phyloP scores from a whole-genome alignment of 64 coral and sea anemone genomes.

The Pachyseris speciosa region DNA sequence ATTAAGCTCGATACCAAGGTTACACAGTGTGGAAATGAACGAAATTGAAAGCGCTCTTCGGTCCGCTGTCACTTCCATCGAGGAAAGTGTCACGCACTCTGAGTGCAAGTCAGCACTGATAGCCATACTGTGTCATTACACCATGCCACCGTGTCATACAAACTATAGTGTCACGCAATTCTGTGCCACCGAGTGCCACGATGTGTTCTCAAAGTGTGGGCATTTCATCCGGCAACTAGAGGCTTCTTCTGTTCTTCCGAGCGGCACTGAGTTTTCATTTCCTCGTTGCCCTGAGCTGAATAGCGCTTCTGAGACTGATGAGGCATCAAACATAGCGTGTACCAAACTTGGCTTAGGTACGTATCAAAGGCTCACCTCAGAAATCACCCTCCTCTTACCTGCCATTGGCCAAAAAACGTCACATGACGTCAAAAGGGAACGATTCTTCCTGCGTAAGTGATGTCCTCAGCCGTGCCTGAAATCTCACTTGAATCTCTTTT shows the following conservation, averaged over 20 bases:
- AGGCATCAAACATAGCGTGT: background rate
- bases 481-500: too few relatives aligned
- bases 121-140: slow-evolving; percentile 82
- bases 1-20: background rate
- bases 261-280: background rate
- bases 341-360: background rate
- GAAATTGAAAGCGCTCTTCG: background rate
- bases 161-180: slow-evolving; percentile 55
- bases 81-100: background rate
- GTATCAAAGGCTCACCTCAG: too few relatives aligned
- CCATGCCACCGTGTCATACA: slow-evolving; percentile 57
- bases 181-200: slow-evolving; percentile 78
- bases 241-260: background rate
- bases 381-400: too few relatives aligned
- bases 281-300: background rate
- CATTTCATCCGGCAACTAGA: slow-evolving; percentile 12
- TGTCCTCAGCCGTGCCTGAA: too few relatives aligned
- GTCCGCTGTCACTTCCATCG: background rate
- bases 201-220: slow-evolving; percentile 27
- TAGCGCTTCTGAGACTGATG: background rate
- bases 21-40: background rate
- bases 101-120: slow-evolving; percentile 52
- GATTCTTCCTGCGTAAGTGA: too few relatives aligned
- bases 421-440: too few relatives aligned
- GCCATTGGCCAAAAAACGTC: too few relatives aligned